Base-by-base conservation (phyloP, 2,797 vertebrate genomes). In the Lacerta viridis region DNA sequence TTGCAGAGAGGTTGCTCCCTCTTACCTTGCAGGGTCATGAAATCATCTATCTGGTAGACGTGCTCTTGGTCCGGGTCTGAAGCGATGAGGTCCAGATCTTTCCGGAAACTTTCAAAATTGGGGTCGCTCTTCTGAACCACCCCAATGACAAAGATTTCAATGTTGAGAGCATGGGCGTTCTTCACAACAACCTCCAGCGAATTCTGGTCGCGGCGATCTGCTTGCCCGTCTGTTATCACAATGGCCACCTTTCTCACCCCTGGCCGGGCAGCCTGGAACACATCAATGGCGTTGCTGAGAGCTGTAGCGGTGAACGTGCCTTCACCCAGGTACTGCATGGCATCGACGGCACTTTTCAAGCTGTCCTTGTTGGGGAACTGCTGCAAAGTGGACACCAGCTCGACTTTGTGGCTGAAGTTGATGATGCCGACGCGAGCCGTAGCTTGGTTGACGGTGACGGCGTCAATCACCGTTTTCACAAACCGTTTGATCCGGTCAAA, bases 401-500 rank as follows among this genome's bases (percentile, higher is more conserved):
- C 89, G 80, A 97, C 95, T 75, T 96, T 79, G 23, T 97, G 98
- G 95, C 98, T 98, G 91, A 97, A 99, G 86, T 98, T 98, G 90
- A 98, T 97, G 79, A 98, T 95, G 0, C 98, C 98, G 0, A 98
- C 83, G 5, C 95, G 97, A 2, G 94, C 94, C 0, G 96, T 96
- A 39, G 96, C 88, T 0, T 90, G 92, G 93, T 95, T 96, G 79
- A 97, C 93, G 0, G 94, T 90, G 80, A 98, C 18, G 1, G 94
- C 96, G 91, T 98, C 98, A 0, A 98, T 95, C 17, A 98, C 91
- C 5, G 95, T 91, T 29, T 96, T 98, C 85, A 98, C 96, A 87
- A 98, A 98, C 84, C 97, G 97, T 95, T 98, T 98, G 83, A 98
- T 96, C 93, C 98, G 86, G 36, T 97, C 94, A 82, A 99, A 98